These are phyloP conservation scores for Lottia scabra DNA, from an alignment of 2,888 invertebrate species.

Conservation along the genomic window DNA sequence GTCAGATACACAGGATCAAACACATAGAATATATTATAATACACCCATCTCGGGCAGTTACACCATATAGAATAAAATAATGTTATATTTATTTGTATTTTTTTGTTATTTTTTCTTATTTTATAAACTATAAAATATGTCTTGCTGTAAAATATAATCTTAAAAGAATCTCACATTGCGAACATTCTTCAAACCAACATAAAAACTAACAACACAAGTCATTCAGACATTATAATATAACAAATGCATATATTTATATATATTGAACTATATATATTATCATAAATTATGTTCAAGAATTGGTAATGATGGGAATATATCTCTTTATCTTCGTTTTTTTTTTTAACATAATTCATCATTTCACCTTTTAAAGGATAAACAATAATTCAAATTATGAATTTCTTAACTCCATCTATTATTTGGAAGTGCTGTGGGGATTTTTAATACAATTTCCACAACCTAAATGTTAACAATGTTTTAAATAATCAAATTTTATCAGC, in stretches of 20 bases:
- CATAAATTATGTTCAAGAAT: not conserved
- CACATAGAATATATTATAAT: slow-evolving; percentile 11
- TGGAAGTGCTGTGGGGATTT: too few species aligned
- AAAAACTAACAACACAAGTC: slow-evolving; percentile 11
- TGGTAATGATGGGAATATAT: not conserved
- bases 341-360: too few species aligned
- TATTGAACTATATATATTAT: slow-evolving; percentile 3
- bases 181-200: slow-evolving; percentile 17
- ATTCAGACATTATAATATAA: slow-evolving; percentile 5
- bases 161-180: slow-evolving; percentile 33
- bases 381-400: too few species aligned
- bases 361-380: too few species aligned
- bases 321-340: not conserved
- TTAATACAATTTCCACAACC: too few species aligned
- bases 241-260: slow-evolving; percentile 6
- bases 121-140: slow-evolving; percentile 42
- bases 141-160: slow-evolving; percentile 45
- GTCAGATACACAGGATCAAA: too few species aligned
- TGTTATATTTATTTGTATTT: slow-evolving; percentile 3
- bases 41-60: slow-evolving; percentile 18
- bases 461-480: too few species aligned
- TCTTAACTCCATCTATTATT: too few species aligned
- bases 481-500: too few species aligned
- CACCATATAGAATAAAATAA: slow-evolving; percentile 27
- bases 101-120: slow-evolving; percentile 20